phyloP scores from a whole-genome alignment of 2,888 invertebrate species.

The Lottia gigantea region DNA sequence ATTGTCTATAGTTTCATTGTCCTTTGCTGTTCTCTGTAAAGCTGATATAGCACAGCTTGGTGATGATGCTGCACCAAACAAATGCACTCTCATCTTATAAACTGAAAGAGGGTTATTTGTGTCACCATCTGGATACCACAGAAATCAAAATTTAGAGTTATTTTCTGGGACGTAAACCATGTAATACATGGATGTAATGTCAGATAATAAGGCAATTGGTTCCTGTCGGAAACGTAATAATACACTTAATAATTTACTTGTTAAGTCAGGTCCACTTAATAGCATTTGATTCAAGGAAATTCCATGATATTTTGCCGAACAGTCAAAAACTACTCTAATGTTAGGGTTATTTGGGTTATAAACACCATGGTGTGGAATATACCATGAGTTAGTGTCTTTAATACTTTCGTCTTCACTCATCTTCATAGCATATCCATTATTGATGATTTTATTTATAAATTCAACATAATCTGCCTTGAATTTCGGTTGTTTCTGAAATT shows the following conservation, averaged over 20 bases:
- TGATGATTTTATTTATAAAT: too few relatives aligned
- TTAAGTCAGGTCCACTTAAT: slow-evolving; percentile 1
- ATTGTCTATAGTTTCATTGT: neutral
- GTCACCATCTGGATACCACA: neutral
- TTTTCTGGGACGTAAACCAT: slow-evolving; percentile 1
- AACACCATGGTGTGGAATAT: neutral
- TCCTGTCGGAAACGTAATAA: neutral
- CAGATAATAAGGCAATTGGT: neutral
- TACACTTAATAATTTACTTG: slow-evolving; percentile 3
- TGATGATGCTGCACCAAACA: slow-evolving; percentile 17
- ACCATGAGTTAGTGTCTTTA: neutral
- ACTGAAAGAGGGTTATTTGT: neutral
- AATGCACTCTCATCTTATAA: neutral
- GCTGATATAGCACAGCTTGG: slow-evolving; percentile 22
- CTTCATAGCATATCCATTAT: too few relatives aligned
- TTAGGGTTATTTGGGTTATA: neutral
- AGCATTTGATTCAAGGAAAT: slow-evolving; percentile 1
- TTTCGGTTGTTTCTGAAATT: too few relatives aligned
- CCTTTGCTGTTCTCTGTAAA: slow-evolving; percentile 1
- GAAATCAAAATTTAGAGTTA: neutral
- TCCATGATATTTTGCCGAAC: neutral
- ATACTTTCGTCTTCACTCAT: too few relatives aligned
- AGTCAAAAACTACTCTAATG: neutral
- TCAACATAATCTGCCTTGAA: too few relatives aligned
- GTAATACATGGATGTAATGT: neutral